phyloP scores from a whole-genome alignment of 2,888 invertebrate genomes.

The Mactromeris polynyma region DNA sequence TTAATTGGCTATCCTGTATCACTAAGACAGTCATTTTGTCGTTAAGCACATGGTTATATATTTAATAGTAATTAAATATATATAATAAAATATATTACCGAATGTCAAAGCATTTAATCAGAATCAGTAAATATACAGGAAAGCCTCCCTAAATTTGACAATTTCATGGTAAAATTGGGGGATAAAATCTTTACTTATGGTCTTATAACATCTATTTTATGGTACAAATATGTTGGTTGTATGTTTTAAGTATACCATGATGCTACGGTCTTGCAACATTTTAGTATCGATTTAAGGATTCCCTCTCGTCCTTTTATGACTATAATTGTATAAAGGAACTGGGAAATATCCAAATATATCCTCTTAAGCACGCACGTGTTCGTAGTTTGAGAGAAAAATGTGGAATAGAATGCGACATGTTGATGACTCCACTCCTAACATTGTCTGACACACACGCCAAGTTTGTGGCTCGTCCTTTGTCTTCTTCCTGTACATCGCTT shows the following conservation, averaged over 20 bases:
- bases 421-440: constrained; percentile 29
- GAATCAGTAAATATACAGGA: constrained; percentile 31
- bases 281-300: constrained; percentile 64
- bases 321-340: constrained; percentile 66
- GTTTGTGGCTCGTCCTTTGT: background rate
- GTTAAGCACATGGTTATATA: constrained; percentile 34
- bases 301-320: constrained; percentile 64
- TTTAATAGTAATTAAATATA: constrained; percentile 45
- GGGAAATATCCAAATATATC: constrained; percentile 58
- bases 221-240: constrained; percentile 37
- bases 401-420: constrained; percentile 50
- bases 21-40: constrained; percentile 19
- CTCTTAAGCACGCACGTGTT: constrained; percentile 52
- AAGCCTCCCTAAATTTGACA: constrained; percentile 44
- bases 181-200: constrained; percentile 56
- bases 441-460: constrained; percentile 43
- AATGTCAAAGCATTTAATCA: constrained; percentile 50
- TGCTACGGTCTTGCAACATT: constrained; percentile 33
- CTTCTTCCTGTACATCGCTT: background rate
- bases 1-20: background rate
- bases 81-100: constrained; percentile 28
- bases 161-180: constrained; percentile 49
- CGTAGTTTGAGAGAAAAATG: constrained; percentile 51
- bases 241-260: constrained; percentile 42
- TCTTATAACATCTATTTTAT: constrained; percentile 50